Evolutionary conservation across 1,140 invertebrate genomes (phyloP).

Genomic region (Artemia franciscana): DNA sequence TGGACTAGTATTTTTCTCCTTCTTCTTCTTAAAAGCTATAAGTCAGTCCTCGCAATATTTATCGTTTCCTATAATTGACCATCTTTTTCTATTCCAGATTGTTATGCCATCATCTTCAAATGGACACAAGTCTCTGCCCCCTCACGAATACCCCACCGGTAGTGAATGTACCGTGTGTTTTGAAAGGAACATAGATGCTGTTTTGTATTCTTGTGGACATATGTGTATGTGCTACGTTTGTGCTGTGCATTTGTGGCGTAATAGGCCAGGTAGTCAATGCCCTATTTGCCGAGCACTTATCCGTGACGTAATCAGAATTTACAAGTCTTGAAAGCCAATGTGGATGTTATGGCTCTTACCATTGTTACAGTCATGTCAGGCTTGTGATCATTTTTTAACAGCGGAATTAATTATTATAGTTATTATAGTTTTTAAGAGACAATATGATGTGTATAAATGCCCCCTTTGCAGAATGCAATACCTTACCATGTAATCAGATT

Average conservation of each 20-base stretch:
- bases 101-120: background rate
- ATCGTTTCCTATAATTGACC: too few species aligned
- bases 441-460: too few species aligned
- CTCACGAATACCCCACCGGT: constrained; percentile 2
- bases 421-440: too few species aligned
- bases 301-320: constrained; percentile 81
- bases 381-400: too few species aligned
- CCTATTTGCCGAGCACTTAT: constrained; percentile 80
- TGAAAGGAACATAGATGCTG: constrained; percentile 71
- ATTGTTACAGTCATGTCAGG: too few species aligned
- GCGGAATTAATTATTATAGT: too few species aligned
- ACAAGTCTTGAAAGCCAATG: constrained; percentile 42
- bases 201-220: constrained; percentile 87
- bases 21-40: too few species aligned
- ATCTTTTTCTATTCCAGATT: background rate
- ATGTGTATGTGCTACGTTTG: constrained; percentile 98
- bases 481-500: too few species aligned
- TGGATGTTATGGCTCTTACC: too few species aligned
- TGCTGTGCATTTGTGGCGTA: constrained; percentile 69
- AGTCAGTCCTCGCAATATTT: too few species aligned
- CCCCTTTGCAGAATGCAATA: too few species aligned
- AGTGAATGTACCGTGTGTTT: constrained; percentile 83
- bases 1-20: too few species aligned
- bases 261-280: constrained; percentile 30
- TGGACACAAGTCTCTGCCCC: background rate